Evolutionary conservation across 2,797 vertebrate species (phyloP).

Genomic region (Labroides dimidiatus): DNA sequence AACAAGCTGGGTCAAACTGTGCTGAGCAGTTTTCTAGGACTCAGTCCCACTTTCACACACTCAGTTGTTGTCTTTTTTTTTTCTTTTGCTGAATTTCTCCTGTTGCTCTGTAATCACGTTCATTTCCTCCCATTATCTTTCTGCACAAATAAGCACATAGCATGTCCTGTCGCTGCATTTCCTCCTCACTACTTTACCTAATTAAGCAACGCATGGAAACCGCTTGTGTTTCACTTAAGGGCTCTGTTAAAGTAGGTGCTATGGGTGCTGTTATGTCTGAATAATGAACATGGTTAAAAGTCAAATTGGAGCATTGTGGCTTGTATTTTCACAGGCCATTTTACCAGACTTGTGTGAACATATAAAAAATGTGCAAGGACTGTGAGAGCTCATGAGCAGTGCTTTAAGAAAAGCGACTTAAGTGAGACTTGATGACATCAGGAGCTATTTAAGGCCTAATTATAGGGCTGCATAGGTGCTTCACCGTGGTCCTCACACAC

Average conservation of each 20-base stretch:
- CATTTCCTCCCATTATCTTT: slow-evolving; percentile 80
- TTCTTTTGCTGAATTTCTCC: slow-evolving; percentile 40
- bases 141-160: slow-evolving; percentile 66
- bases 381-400: slow-evolving; percentile 25
- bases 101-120: slow-evolving; percentile 65
- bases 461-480: slow-evolving; percentile 72
- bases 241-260: slow-evolving; percentile 66
- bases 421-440: slow-evolving; percentile 73
- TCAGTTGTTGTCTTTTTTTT: slow-evolving; percentile 38
- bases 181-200: slow-evolving; percentile 57
- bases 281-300: slow-evolving; percentile 45
- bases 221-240: slow-evolving; percentile 50
- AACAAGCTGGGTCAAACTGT: slow-evolving; percentile 23
- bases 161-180: slow-evolving; percentile 58
- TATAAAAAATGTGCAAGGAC: slow-evolving; percentile 4
- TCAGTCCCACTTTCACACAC: slow-evolving; percentile 52
- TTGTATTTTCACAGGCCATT: slow-evolving; percentile 20
- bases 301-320: slow-evolving; percentile 34
- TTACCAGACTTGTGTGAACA: slow-evolving; percentile 12
- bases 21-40: slow-evolving; percentile 43
- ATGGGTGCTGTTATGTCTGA: slow-evolving; percentile 32
- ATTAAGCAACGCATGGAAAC: slow-evolving; percentile 69
- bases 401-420: slow-evolving; percentile 40
- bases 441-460: slow-evolving; percentile 78
- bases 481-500: slow-evolving; percentile 66